These are phyloP conservation scores for Rhagoletis pomonella DNA, from an alignment of 1,140 invertebrate genomes.

Conservation along the genomic window DNA sequence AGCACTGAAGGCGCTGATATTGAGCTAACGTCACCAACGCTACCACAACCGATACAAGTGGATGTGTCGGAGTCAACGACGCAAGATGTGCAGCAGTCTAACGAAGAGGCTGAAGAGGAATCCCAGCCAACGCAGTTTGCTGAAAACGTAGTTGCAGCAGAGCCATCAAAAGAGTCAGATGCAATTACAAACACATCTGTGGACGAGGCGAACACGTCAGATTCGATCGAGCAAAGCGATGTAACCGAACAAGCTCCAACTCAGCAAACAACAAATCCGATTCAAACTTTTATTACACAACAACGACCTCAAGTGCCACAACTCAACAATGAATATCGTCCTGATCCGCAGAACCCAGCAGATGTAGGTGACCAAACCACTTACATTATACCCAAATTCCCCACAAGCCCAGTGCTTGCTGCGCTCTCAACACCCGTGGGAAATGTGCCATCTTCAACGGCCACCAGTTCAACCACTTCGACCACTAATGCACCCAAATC, in stretches of 20 bases:
- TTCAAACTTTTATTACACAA: slow-evolving; percentile 2
- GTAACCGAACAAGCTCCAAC: not conserved
- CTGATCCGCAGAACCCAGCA: slow-evolving; percentile 60
- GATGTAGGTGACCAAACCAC: slow-evolving; percentile 66
- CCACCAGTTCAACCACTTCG: slow-evolving; percentile 29
- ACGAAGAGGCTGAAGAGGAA: slow-evolving; percentile 29
- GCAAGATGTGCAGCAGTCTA: not conserved
- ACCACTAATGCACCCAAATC: slow-evolving; percentile 55
- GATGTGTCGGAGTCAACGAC: slow-evolving; percentile 4
- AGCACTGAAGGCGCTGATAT: slow-evolving; percentile 49
- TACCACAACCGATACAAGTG: slow-evolving; percentile 11
- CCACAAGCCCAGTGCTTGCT: slow-evolving; percentile 35
- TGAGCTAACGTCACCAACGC: slow-evolving; percentile 12
- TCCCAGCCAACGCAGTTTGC: not conserved
- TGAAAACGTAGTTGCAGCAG: no score
- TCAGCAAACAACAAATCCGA: not conserved
- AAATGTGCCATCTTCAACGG: slow-evolving; percentile 27
- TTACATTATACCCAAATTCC: slow-evolving; percentile 59
- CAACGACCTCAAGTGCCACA: slow-evolving; percentile 56
- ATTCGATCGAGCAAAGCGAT: not conserved
- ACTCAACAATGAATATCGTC: slow-evolving; percentile 57
- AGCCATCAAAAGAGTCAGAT: not conserved
- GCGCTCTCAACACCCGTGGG: slow-evolving; percentile 56
- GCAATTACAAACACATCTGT: not conserved
- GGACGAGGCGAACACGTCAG: not conserved